Conservation (phyloP, 2,888 invertebrate genomes). For the Eupithecia pulchellata region DNA sequence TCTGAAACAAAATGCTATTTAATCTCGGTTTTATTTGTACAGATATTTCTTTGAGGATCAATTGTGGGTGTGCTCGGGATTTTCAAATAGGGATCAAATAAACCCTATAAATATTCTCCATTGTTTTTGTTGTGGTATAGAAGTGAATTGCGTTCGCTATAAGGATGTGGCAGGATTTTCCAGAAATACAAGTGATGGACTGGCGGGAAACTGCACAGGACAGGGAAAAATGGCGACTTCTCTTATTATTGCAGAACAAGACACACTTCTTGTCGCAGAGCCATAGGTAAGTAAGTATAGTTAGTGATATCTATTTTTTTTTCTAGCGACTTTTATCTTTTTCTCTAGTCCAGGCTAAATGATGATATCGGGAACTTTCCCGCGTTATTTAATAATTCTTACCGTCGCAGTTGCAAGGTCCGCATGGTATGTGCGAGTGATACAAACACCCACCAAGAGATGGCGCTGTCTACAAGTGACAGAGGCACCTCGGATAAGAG, state of each 20-base stretch:
- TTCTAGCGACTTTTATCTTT: background rate
- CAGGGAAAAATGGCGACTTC: too few relatives aligned
- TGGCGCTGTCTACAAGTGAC: slow-evolving; percentile 93
- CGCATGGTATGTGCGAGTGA: slow-evolving; percentile 95
- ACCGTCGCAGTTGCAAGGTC: slow-evolving; percentile 93
- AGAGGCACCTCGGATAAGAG: slow-evolving; percentile 94
- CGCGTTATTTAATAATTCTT: slow-evolving; percentile 21
- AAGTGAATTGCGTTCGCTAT: too few relatives aligned
- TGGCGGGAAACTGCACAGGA: too few relatives aligned
- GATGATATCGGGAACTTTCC: background rate
- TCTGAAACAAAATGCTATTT: slow-evolving; percentile 75
- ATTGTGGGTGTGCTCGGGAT: background rate
- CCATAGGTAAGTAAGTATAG: too few relatives aligned
- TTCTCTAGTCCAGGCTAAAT: background rate
- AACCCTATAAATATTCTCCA: background rate
- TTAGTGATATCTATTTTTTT: too few relatives aligned
- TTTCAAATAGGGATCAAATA: background rate
- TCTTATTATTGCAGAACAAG: too few relatives aligned
- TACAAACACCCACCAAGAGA: slow-evolving; percentile 98
- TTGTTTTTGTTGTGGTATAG: background rate
- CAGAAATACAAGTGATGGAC: too few relatives aligned
- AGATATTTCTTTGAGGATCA: background rate
- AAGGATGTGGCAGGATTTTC: too few relatives aligned
- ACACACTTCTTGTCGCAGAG: too few relatives aligned
- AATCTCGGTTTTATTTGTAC: background rate